phyloP scores from a whole-genome alignment of 2,797 vertebrate species.

The Onychomys arenicola region DNA sequence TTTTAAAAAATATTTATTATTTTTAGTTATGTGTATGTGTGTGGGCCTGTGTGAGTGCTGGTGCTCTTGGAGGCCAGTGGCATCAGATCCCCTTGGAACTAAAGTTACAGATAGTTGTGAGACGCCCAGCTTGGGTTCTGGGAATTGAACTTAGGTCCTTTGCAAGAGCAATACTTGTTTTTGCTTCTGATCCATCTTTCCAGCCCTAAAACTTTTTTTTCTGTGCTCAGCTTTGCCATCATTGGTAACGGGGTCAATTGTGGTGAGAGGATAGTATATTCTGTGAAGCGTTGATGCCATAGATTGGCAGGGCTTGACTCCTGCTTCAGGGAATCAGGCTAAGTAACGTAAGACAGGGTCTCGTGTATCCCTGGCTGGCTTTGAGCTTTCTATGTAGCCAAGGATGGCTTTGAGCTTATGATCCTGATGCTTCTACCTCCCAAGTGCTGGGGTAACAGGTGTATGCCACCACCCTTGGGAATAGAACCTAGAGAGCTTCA shows the following conservation, averaged over 20 bases:
- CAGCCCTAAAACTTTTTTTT: neutral
- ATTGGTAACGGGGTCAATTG: neutral
- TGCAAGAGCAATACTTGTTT: neutral
- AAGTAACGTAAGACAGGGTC: neutral
- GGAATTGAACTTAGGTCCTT: neutral
- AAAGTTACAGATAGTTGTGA: neutral
- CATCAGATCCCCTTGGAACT: neutral
- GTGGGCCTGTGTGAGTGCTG: neutral
- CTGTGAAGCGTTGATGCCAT: neutral
- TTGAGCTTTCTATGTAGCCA: neutral
- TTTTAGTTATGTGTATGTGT: neutral
- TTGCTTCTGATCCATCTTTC: neutral
- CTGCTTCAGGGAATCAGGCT: neutral
- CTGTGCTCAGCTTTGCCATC: neutral
- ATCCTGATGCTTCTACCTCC: neutral
- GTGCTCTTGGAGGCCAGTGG: neutral
- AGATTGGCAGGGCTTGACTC: neutral
- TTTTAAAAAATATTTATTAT: neutral
- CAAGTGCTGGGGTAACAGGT: neutral
- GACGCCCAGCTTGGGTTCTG: neutral
- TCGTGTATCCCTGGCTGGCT: neutral
- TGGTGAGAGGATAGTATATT: neutral
- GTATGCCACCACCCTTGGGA: neutral
- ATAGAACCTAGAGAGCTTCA: neutral
- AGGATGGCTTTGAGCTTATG: neutral